Conservation (phyloP, 1,140 invertebrate genomes). For the Microvelia longipes region DNA sequence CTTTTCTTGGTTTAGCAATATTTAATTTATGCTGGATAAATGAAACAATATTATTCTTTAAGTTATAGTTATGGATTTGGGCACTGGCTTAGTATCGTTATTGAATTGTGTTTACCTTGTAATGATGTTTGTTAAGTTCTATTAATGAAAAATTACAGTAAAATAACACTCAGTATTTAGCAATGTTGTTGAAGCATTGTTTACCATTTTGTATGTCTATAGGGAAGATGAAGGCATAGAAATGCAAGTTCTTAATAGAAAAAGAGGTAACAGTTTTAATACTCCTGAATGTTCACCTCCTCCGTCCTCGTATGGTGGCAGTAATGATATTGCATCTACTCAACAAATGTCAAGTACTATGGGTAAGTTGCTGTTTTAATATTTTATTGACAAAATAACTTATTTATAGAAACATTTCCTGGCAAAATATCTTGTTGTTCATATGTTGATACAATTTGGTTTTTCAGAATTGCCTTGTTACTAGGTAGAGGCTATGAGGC, state of each 20-base stretch:
- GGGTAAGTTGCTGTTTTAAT: constrained; percentile 35
- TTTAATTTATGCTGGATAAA: no score
- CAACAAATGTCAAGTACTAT: constrained; percentile 47
- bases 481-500: neutral
- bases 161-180: no score
- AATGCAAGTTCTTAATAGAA: constrained; percentile 51
- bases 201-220: constrained; percentile 22
- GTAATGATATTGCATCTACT: constrained; percentile 36
- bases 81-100: no score
- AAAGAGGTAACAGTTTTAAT: constrained; percentile 31
- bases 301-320: constrained; percentile 40
- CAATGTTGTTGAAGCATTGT: no score
- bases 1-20: no score
- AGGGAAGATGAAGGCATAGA: constrained; percentile 68
- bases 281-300: constrained; percentile 44
- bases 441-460: neutral
- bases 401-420: no score
- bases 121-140: no score
- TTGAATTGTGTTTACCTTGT: no score
- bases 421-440: neutral
- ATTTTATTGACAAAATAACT: no score
- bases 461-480: neutral
- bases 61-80: no score
- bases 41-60: no score
- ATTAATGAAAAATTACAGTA: no score